Evolutionary conservation across 2,797 vertebrate genomes (phyloP), one percentile per base, ranked within the genome.

Genomic region (Smutsia temminckii): DNA sequence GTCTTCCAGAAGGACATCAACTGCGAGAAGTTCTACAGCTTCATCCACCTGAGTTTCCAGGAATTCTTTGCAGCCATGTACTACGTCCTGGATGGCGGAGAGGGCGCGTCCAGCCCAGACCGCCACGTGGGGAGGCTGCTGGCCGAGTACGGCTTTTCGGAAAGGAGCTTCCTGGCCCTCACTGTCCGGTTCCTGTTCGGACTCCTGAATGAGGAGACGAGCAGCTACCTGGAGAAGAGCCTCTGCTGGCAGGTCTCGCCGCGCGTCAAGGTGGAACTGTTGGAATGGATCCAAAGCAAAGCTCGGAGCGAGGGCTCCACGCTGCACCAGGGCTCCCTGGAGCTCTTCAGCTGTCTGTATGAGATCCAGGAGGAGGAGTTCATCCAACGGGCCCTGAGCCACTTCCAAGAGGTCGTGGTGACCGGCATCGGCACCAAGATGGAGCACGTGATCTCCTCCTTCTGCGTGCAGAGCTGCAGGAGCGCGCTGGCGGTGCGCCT

Each of bases 41-140:
- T 97, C 93, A 95, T 97, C 93, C 95, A 97, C 91, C 21, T 96
- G 78, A 96, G 97, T 1, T 97, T 98, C 95, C 98, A 98, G 94
- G 97, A 98, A 0, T 97, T 98, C 92, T 97, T 98, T 0, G 97
- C 95, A 0, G 97, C 98, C 71, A 71, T 97, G 74, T 88, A 97
- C 93, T 98, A 97, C 2, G 25, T 84, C 9, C 71, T 97, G 75
- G 97, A 95, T 0, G 87, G 79, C 0, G 55, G 55, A 0, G 96
- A 79, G 4, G 0, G 2, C 0, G 46, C 37, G 12, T 1, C n/a
- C 0, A 20, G 91, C n/a, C 92, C 91, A 0, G 71, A 64, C 9
- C 72, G 10, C 29, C 32, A 53, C 0, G 21, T 97, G 53, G 37
- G 5, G 3, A 25, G 8, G 25, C 84, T 97, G 40, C 17, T 98